A percentile compares a stretch with the other conserved stretches of the same genome.
Evolutionary conservation across 2,888 invertebrate species (phyloP).

Genomic region (Synanthedon vespiformis): DNA sequence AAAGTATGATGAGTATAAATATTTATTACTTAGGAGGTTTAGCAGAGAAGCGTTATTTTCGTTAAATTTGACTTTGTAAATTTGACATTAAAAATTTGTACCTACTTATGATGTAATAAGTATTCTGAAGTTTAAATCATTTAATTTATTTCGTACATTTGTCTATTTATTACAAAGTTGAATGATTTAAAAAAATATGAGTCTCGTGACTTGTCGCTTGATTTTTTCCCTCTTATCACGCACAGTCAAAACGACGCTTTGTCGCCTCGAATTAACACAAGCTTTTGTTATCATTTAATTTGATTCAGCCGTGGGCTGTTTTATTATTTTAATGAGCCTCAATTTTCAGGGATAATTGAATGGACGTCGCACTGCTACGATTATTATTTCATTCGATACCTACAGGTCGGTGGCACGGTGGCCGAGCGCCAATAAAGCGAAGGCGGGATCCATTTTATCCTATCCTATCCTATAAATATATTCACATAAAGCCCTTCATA

Average conservation of each 20-base stretch:
- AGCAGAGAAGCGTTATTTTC: no score
- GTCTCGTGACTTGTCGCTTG: neutral
- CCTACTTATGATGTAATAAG: no score
- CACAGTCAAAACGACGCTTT: conserved; percentile 7
- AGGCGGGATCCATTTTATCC: neutral
- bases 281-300: conserved; percentile 70
- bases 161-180: no score
- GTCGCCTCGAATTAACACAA: conserved; percentile 55
- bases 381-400: conserved; percentile 54
- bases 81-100: no score
- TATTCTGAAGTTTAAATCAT: no score
- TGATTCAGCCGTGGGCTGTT: conserved; percentile 60
- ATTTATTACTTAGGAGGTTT: no score
- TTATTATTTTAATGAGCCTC: conserved; percentile 70
- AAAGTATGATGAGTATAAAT: no score
- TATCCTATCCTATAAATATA: no score
- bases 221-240: neutral
- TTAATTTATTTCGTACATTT: no score
- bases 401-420: conserved; percentile 17
- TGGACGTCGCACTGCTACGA: conserved; percentile 50
- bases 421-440: conserved; percentile 1
- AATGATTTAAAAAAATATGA: no score
- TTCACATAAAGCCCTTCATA: neutral
- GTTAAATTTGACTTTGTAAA: no score
- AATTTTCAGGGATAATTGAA: conserved; percentile 67